Conservation (phyloP, 2,888 invertebrate species). For the Andrena minutula region DNA sequence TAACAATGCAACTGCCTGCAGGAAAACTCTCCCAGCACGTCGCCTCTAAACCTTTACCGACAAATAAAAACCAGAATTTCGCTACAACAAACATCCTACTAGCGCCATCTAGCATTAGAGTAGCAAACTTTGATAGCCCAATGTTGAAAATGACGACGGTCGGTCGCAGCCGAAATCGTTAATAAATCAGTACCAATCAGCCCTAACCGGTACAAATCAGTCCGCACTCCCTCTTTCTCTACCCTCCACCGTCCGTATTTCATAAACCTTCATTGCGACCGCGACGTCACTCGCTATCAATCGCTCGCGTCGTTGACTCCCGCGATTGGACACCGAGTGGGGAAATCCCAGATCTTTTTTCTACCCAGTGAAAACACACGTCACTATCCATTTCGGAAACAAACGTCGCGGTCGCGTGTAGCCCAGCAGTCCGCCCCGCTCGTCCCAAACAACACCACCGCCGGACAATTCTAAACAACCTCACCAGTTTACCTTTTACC, state of each 20-base stretch:
- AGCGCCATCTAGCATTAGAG: slow-evolving; percentile 18
- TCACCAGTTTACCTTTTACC: neutral
- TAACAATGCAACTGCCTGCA: neutral
- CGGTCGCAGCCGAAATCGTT: slow-evolving; percentile 4
- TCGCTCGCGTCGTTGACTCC: neutral
- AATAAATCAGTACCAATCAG: slow-evolving; percentile 31
- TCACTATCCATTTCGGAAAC: slow-evolving; percentile 26
- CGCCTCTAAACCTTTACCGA: neutral
- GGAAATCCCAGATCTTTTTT: slow-evolving; percentile 17
- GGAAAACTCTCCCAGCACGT: neutral
- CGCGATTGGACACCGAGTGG: neutral
- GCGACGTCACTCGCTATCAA: slow-evolving; percentile 6
- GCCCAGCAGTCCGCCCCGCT: neutral
- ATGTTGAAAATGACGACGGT: neutral
- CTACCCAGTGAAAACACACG: slow-evolving; percentile 26
- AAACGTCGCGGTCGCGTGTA: slow-evolving; percentile 1
- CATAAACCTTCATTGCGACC: neutral
- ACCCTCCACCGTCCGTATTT: neutral
- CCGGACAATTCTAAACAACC: neutral
- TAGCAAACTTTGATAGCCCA: neutral
- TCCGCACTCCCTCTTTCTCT: neutral
- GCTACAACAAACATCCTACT: neutral
- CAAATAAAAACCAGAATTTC: neutral
- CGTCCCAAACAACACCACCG: too few species aligned
- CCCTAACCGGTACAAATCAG: slow-evolving; percentile 28